Base-by-base conservation (phyloP, 2,797 vertebrate genomes). In the Petrocephalus schoutedeni region DNA sequence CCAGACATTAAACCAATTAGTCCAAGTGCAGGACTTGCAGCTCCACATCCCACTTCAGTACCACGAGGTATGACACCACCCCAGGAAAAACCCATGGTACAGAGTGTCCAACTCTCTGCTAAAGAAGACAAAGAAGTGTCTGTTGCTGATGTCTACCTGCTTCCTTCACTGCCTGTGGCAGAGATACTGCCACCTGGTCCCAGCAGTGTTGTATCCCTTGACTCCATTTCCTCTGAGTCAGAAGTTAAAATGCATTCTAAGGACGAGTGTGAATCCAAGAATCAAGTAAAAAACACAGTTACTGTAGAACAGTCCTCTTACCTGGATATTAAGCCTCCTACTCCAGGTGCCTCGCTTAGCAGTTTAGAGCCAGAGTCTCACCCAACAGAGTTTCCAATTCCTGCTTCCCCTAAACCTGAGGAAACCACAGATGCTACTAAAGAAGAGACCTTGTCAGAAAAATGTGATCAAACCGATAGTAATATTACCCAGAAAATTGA, bases 261-360 rank as follows among this genome's bases (percentile, higher is more conserved):
- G 90, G 94, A 95, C 28, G 90, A 94, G 16, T 89, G 89, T 91
- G 93, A 95, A 67, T 59, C 92, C 0, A 90, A 92, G 89, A 61
- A 21, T 0, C 94, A 92, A 1, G 93, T 90, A 87, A 93, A 93
- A 91, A 94, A 94, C 0, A 32, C 87, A 71, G 88, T 93, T 57
- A 41, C 92, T 19, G 87, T 91, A 0, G 96, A 96, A 80, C 93
- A 93, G 88, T 94, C 91, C 83, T 92, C 93, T 0, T 92, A 92
- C 71, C 90, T 94, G 89, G 96, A 97, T 90, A 95, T 95, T 54
- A 98, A 97, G 91, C 97, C 96, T 90, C 96, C 94, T 3, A 97
- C 97, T 88, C 96, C 97, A 0, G 95, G 96, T 86, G 93, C 94
- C 88, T 97, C 95, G 0, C 92, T 96, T 41, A 92, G 85, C 90